These are phyloP conservation scores for Aphidius gifuensis DNA, from an alignment of 1,140 invertebrate genomes.

Conservation along the genomic window DNA sequence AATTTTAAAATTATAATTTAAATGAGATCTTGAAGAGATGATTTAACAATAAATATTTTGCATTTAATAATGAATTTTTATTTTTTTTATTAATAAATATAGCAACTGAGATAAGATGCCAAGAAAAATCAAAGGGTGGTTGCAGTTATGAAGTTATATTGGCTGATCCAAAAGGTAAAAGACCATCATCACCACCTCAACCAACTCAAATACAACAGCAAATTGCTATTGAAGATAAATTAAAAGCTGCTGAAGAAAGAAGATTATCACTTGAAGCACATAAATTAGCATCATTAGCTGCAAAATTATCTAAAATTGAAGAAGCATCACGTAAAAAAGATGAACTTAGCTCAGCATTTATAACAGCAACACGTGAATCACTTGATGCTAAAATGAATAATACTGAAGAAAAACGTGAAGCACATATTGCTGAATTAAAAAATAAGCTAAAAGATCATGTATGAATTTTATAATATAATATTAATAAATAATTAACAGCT, in stretches of 20 bases:
- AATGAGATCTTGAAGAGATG: neutral
- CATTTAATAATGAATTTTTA: too few species aligned
- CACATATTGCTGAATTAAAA: slow-evolving; percentile 81
- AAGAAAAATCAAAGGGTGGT: slow-evolving; percentile 85
- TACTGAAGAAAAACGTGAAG: slow-evolving; percentile 82
- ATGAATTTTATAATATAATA: slow-evolving; percentile 31
- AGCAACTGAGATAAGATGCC: slow-evolving; percentile 86
- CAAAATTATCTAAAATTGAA: slow-evolving; percentile 81
- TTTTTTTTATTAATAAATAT: neutral
- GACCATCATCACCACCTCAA: slow-evolving; percentile 63
- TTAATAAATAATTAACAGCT: neutral
- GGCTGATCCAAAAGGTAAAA: slow-evolving; percentile 73
- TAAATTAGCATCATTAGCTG: slow-evolving; percentile 76
- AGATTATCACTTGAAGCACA: slow-evolving; percentile 80
- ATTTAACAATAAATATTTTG: too few species aligned
- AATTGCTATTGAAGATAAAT: slow-evolving; percentile 85
- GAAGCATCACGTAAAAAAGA: slow-evolving; percentile 86
- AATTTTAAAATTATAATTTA: too few species aligned
- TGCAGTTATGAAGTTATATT: slow-evolving; percentile 91
- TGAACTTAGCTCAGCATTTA: slow-evolving; percentile 81
- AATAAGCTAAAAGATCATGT: slow-evolving; percentile 80
- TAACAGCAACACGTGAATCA: slow-evolving; percentile 78
- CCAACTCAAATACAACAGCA: slow-evolving; percentile 48
- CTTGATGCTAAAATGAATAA: slow-evolving; percentile 87
- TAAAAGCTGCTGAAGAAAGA: slow-evolving; percentile 87